Conservation (phyloP, 1,140 invertebrate species). For the Drosophila pachea region DNA sequence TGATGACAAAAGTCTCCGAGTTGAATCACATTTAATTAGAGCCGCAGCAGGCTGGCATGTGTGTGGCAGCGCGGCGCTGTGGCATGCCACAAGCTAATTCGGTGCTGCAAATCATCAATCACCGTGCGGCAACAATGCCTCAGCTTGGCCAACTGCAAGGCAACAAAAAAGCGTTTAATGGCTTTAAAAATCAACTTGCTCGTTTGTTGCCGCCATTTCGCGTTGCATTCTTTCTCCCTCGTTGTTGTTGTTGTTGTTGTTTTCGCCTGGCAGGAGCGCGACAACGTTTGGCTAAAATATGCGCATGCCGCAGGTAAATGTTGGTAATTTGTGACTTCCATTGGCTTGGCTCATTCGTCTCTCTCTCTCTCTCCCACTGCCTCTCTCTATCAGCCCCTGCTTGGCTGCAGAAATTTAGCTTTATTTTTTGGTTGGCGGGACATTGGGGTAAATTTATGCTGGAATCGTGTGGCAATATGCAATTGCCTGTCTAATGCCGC, state of each 20-base stretch:
- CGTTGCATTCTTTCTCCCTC: slow-evolving; percentile 59
- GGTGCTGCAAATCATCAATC: slow-evolving; percentile 63
- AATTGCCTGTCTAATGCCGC: slow-evolving; percentile 55
- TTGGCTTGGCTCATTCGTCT: slow-evolving; percentile 34
- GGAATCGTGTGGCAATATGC: slow-evolving; percentile 50
- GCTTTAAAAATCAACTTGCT: slow-evolving; percentile 65
- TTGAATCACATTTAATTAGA: slow-evolving; percentile 66
- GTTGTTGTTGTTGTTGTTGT: slow-evolving; percentile 10
- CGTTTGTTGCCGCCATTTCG: slow-evolving; percentile 32
- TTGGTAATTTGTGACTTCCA: slow-evolving; percentile 68
- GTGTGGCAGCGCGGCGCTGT: background rate
- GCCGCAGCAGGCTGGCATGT: slow-evolving; percentile 44
- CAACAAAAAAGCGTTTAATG: slow-evolving; percentile 64
- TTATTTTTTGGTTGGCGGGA: slow-evolving; percentile 2
- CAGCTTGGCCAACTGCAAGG: slow-evolving; percentile 30
- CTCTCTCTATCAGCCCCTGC: too few species aligned
- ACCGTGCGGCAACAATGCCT: slow-evolving; percentile 45
- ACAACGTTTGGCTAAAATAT: slow-evolving; percentile 54
- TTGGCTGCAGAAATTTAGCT: slow-evolving; percentile 21
- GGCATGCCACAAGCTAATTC: slow-evolving; percentile 56
- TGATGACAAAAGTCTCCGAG: slow-evolving; percentile 54
- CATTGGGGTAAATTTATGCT: slow-evolving; percentile 51
- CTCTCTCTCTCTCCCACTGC: background rate
- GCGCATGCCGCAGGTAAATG: slow-evolving; percentile 67
- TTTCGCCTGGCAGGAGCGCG: slow-evolving; percentile 13